Percentiles rank a stretch among this genome's conserved stretches.
phyloP scores from a whole-genome alignment of 1,140 invertebrate genomes.

The Laupala kohalensis region DNA sequence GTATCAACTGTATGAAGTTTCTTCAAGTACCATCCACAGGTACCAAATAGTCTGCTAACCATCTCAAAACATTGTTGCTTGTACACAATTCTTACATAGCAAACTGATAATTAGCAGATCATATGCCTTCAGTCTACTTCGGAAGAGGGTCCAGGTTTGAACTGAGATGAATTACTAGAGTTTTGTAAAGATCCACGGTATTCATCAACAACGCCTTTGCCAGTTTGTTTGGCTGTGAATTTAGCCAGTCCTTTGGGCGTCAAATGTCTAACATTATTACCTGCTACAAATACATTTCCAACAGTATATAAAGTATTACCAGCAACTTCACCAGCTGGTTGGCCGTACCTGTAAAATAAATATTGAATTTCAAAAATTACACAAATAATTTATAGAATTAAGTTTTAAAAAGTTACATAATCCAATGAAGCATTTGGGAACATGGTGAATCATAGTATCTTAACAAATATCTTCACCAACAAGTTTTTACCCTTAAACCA shows the following conservation, averaged over 20 bases:
- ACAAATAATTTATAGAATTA: neutral
- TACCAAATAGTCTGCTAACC: too few relatives aligned
- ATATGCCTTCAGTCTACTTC: too few relatives aligned
- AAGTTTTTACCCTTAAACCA: too few relatives aligned
- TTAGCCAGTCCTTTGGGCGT: slow-evolving; percentile 50
- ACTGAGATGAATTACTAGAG: neutral
- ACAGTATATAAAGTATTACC: slow-evolving; percentile 44
- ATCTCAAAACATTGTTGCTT: too few relatives aligned
- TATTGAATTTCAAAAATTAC: neutral
- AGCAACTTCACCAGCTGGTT: slow-evolving; percentile 39
- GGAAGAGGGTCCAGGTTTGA: neutral
- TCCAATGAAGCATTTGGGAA: too few relatives aligned
- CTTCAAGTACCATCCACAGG: too few relatives aligned
- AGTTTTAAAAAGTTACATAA: neutral
- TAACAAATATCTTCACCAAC: neutral
- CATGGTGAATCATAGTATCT: neutral
- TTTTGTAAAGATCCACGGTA: slow-evolving; percentile 14
- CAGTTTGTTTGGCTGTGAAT: slow-evolving; percentile 46
- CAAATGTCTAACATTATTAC: slow-evolving; percentile 42
- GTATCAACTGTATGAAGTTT: too few relatives aligned
- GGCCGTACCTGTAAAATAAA: slow-evolving; percentile 41
- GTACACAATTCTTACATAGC: too few relatives aligned
- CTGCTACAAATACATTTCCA: slow-evolving; percentile 45
- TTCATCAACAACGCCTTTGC: slow-evolving; percentile 40
- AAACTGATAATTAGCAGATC: neutral